These are phyloP conservation scores for Ommatoiulus sabulosus DNA, from an alignment of 2,888 invertebrate genomes.

Conservation along the genomic window DNA sequence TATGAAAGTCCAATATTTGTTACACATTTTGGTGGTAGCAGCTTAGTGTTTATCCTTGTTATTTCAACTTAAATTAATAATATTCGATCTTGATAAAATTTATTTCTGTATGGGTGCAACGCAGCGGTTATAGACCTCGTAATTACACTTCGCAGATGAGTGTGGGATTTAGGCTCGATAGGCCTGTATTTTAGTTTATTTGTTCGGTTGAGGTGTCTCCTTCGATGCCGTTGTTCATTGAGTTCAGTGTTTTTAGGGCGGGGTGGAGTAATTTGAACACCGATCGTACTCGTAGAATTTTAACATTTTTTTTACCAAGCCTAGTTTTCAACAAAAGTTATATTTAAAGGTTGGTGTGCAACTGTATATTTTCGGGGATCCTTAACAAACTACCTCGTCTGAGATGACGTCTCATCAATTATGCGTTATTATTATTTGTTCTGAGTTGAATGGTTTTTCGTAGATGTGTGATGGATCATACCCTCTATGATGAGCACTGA, in stretches of 20 bases:
- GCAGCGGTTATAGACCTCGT: slow-evolving; percentile 32
- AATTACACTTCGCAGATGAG: slow-evolving; percentile 23
- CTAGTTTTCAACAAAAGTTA: slow-evolving; percentile 21
- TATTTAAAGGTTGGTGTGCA: not conserved
- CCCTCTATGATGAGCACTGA: slow-evolving; percentile 30
- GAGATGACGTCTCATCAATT: slow-evolving; percentile 46
- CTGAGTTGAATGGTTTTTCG: slow-evolving; percentile 31
- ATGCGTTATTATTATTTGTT: slow-evolving; percentile 2
- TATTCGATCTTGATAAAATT: not conserved
- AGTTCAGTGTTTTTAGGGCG: slow-evolving; percentile 34
- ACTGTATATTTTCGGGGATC: not conserved
- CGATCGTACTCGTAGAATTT: not conserved
- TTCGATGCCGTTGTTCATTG: not conserved
- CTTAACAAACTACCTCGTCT: not conserved
- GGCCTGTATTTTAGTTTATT: slow-evolving; percentile 18
- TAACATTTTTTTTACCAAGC: not conserved
- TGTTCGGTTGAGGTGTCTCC: slow-evolving; percentile 39
- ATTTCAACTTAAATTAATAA: not conserved
- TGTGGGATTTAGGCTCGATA: not conserved
- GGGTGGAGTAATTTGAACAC: slow-evolving; percentile 9
- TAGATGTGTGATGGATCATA: not conserved
- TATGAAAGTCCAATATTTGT: no score
- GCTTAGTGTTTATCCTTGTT: not conserved
- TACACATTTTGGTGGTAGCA: not conserved
- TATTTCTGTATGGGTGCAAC: not conserved